phyloP scores from a whole-genome alignment of 2,113 vertebrate genomes.

The Lagopus leucura region DNA sequence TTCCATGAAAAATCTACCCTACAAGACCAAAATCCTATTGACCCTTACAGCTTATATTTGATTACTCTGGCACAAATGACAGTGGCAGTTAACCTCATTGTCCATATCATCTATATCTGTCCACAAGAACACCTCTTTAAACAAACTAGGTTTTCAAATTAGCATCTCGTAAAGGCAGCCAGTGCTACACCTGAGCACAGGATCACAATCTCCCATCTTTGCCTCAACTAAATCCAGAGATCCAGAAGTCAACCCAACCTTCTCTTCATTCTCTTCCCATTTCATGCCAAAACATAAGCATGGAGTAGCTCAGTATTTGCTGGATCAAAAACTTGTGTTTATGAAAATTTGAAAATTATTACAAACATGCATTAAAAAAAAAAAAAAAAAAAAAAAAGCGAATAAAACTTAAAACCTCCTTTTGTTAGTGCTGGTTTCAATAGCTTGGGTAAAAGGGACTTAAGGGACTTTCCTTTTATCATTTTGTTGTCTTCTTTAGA shows the following conservation, averaged over 20 bases:
- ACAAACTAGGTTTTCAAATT: neutral
- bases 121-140: neutral
- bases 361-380: neutral
- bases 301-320: neutral
- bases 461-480: neutral
- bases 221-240: neutral
- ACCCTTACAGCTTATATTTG: neutral
- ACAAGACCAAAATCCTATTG: neutral
- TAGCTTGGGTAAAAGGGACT: neutral
- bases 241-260: neutral
- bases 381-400: neutral
- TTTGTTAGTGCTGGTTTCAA: neutral
- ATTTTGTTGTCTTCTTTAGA: neutral
- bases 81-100: neutral
- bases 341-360: neutral
- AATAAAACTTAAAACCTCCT: neutral
- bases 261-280: neutral
- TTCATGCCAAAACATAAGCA: neutral
- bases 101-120: neutral
- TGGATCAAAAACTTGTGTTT: neutral
- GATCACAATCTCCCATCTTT: neutral
- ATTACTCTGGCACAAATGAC: neutral
- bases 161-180: neutral
- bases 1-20: neutral
- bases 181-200: neutral